Percentiles rank a stretch among this genome's conserved stretches.
phyloP scores from a whole-genome alignment of 2,113 vertebrate genomes.

The Caloenas nicobarica region DNA sequence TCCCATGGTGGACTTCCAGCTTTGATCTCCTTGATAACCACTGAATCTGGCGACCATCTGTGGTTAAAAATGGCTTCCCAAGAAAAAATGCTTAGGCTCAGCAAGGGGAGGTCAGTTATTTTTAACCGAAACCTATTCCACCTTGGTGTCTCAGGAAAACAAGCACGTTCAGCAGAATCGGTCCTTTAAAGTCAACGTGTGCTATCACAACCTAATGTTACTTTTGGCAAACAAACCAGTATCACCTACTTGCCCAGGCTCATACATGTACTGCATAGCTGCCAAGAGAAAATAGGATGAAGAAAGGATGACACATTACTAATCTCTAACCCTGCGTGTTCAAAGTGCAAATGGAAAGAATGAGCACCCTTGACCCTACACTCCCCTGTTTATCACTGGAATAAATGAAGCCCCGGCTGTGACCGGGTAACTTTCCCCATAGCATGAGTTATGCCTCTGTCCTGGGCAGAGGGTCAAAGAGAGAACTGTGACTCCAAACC shows the following conservation, averaged over 20 bases:
- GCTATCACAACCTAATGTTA: not conserved
- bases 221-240: slow-evolving; percentile 42
- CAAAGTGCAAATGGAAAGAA: slow-evolving; percentile 53
- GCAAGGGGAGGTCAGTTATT: not conserved
- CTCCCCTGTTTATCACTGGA: not conserved
- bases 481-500: not conserved
- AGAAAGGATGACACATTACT: slow-evolving; percentile 52
- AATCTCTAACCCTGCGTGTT: slow-evolving; percentile 7
- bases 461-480: not conserved
- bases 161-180: not conserved
- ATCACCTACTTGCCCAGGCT: slow-evolving; percentile 45
- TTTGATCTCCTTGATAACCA: not conserved
- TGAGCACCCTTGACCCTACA: slow-evolving; percentile 7
- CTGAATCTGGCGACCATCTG: not conserved
- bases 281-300: slow-evolving; percentile 50
- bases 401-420: not conserved
- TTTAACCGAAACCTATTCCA: slow-evolving; percentile 3
- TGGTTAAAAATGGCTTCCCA: not conserved
- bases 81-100: not conserved
- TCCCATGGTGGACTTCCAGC: not conserved
- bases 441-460: not conserved
- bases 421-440: not conserved
- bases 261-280: slow-evolving; percentile 8
- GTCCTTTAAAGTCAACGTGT: not conserved
- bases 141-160: slow-evolving; percentile 13